A percentile compares a stretch with the other conserved stretches of the same genome.
Evolutionary conservation across 2,113 vertebrate genomes (phyloP).

Genomic region (Cervus canadensis): DNA sequence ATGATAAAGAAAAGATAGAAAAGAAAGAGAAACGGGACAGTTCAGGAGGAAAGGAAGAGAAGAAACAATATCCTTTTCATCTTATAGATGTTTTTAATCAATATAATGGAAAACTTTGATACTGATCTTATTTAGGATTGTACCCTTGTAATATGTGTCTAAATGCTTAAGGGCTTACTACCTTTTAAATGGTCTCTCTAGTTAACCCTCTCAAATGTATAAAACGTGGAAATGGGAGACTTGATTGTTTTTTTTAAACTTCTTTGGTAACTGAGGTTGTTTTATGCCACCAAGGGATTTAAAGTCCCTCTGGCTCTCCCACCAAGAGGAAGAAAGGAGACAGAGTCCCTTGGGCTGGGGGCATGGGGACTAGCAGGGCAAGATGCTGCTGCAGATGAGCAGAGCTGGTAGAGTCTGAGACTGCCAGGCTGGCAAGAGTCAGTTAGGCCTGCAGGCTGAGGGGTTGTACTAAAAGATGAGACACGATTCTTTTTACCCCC

Average conservation of each 20-base stretch:
- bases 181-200: constrained; percentile 43
- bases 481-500: not conserved
- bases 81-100: constrained; percentile 49
- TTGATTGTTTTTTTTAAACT: constrained; percentile 6
- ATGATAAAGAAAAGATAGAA: constrained; percentile 93
- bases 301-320: not conserved
- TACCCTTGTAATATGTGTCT: constrained; percentile 30
- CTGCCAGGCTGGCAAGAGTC: not conserved
- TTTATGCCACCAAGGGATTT: constrained; percentile 36
- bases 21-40: constrained; percentile 95
- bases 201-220: constrained; percentile 9
- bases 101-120: constrained; percentile 47
- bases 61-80: constrained; percentile 97
- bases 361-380: not conserved
- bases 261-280: constrained; percentile 28
- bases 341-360: not conserved
- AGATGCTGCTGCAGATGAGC: not conserved
- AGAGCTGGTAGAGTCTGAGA: constrained; percentile 29
- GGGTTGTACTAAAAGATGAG: constrained; percentile 12
- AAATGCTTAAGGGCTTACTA: constrained; percentile 1
- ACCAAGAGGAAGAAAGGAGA: constrained; percentile 5
- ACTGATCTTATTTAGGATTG: constrained; percentile 41
- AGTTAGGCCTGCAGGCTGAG: not conserved
- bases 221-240: constrained; percentile 6
- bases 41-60: constrained; percentile 91